Conservation (phyloP, 2,113 vertebrate species). For the Solea senegalensis region DNA sequence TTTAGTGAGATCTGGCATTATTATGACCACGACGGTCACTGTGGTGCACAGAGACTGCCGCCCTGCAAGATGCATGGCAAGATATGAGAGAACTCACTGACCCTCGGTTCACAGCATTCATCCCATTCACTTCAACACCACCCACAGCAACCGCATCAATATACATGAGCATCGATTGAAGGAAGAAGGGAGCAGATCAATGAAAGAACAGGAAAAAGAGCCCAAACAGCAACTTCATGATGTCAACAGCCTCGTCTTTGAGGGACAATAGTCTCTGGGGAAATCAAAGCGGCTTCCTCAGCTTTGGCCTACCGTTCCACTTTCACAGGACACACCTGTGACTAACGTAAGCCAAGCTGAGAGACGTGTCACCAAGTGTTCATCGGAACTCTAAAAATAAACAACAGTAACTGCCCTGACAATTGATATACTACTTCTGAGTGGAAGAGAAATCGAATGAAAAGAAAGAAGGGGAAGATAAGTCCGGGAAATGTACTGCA, state of each 20-base stretch:
- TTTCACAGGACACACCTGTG: slow-evolving; percentile 31
- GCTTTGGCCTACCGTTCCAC: slow-evolving; percentile 31
- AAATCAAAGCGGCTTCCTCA: slow-evolving; percentile 32
- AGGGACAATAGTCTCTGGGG: neutral
- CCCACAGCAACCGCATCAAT: slow-evolving; percentile 6
- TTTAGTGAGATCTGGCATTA: slow-evolving; percentile 44
- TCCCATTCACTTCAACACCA: neutral
- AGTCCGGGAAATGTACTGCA: slow-evolving; percentile 44
- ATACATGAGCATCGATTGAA: slow-evolving; percentile 39
- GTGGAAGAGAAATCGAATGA: neutral
- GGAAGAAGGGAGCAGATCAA: slow-evolving; percentile 14
- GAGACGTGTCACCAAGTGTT: slow-evolving; percentile 10
- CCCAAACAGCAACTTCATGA: slow-evolving; percentile 1
- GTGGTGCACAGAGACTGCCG: neutral
- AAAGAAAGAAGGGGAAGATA: slow-evolving; percentile 4
- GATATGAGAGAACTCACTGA: slow-evolving; percentile 52
- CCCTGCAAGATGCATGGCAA: slow-evolving; percentile 10
- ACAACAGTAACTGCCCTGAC: slow-evolving; percentile 11
- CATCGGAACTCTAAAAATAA: slow-evolving; percentile 21
- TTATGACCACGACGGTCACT: slow-evolving; percentile 36
- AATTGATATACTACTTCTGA: slow-evolving; percentile 10
- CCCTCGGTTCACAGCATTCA: slow-evolving; percentile 6
- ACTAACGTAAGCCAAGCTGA: slow-evolving; percentile 15
- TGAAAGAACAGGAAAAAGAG: neutral
- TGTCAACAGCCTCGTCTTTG: slow-evolving; percentile 21